Percentiles rank a stretch among this genome's conserved stretches.
phyloP scores from a whole-genome alignment of 2,888 invertebrate genomes.

The Dendrolimus houi region DNA sequence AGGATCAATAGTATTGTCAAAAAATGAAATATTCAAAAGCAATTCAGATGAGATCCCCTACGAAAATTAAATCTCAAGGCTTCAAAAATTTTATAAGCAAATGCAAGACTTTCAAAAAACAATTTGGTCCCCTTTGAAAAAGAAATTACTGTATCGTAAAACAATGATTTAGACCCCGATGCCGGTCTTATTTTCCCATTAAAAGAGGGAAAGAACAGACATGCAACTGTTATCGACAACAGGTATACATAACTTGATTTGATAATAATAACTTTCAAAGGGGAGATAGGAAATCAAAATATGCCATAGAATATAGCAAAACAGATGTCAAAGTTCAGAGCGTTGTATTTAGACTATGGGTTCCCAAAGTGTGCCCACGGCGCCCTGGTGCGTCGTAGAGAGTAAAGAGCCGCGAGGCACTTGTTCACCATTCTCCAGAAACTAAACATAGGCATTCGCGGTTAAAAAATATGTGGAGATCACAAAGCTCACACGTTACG shows the following conservation, averaged over 20 bases:
- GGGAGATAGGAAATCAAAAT: constrained; percentile 46
- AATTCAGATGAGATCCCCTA: no score
- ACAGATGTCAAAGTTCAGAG: no score
- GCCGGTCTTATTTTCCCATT: constrained; percentile 62
- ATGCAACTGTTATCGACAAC: constrained; percentile 56
- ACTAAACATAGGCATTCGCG: no score
- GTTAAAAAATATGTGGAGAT: no score
- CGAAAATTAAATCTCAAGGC: background rate
- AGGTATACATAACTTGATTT: constrained; percentile 71
- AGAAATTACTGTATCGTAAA: constrained; percentile 63
- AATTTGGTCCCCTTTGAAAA: constrained; percentile 18
- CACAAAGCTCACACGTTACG: no score
- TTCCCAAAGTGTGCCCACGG: no score
- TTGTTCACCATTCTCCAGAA: no score
- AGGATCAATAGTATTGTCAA: no score
- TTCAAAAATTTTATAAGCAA: background rate
- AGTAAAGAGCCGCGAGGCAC: no score
- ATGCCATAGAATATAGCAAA: background rate
- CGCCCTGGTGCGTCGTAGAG: no score
- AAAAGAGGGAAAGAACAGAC: constrained; percentile 45
- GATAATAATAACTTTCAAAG: constrained; percentile 70
- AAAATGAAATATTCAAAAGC: no score
- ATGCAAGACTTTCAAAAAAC: background rate
- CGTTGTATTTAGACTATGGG: no score
- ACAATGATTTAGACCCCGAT: constrained; percentile 64